Base-by-base conservation (phyloP, 2,888 invertebrate species). In the Steinernema carpocapsae region DNA sequence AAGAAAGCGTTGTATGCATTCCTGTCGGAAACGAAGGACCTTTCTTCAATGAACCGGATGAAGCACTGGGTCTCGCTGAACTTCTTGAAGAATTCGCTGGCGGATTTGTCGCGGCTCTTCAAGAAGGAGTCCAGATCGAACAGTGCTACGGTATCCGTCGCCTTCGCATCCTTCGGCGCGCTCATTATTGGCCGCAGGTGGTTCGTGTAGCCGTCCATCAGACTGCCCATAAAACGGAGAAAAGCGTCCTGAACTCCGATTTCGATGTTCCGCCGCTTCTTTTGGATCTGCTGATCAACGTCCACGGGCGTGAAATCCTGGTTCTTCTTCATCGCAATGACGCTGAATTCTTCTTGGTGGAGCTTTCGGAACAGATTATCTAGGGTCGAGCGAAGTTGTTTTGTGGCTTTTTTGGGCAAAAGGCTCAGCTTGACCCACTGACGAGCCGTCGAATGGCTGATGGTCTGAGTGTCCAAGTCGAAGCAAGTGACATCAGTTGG, bases 401-500 rank as follows among this genome's bases (percentile, higher is more conserved):
- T 92, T 1, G 93, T 92, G 73, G 96, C 93, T 86, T 93, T 92
- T 89, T 88, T 83, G 12, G 86, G 87, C 59, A 87, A 81, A 74
- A 86, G 81, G n/a, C 74, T 79, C 52, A 85, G 74, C 72, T 82
- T 82, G 17, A 84, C 59, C 0, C 71, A 29, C 29, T 81, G 79
- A n/a, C 86, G 79, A 17, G 81, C 78, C 7, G 83, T 83, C 77
- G 84, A 88, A 88, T 88, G 84, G 78, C 94, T 94, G 78, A 99
- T 94, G 84, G 94, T 94, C 88, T 95, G 95, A 0, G 99, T 99
- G 88, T 99, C 99, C 87, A 99, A 91, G 91, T 99, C 97, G 71
- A 99, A 93, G 89, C 97, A 99, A 71, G 94, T 95, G 10, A 99
- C 97, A 89, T 99, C 97, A 19, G 92, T 90, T 37, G 99, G 99